Evolutionary conservation across 2,888 invertebrate genomes (phyloP).

Genomic region (Netelia inedita): DNA sequence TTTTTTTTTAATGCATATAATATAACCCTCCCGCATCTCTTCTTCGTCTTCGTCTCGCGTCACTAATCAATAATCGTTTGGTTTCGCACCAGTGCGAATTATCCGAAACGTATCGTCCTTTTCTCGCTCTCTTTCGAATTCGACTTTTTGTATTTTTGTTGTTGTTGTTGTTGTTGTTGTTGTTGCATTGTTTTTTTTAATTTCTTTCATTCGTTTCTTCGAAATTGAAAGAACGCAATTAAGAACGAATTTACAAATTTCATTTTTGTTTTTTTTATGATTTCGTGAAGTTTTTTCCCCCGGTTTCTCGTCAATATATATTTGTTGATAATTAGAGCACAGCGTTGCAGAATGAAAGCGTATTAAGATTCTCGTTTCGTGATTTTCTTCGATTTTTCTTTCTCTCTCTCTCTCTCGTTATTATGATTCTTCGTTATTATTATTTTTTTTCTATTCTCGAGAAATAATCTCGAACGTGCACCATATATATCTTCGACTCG

Average conservation of each 20-base stretch:
- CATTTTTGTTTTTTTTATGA: conserved; percentile 40
- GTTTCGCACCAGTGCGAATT: conserved; percentile 81
- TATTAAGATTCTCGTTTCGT: conserved; percentile 74
- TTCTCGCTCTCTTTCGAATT: conserved; percentile 38
- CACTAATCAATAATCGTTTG: conserved; percentile 71
- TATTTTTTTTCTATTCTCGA: conserved; percentile 54
- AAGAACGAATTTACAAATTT: conserved; percentile 69
- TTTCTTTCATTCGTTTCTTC: conserved; percentile 45
- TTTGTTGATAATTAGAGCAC: conserved; percentile 79
- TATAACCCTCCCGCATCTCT: conserved; percentile 52
- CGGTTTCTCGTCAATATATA: conserved; percentile 65
- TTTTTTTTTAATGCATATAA: conserved; percentile 70
- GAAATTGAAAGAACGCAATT: conserved; percentile 68
- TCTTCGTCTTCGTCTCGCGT: conserved; percentile 7
- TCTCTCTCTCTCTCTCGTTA: no score
- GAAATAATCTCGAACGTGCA: conserved; percentile 72
- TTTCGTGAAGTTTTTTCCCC: conserved; percentile 14
- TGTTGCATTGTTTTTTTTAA: conserved; percentile 39
- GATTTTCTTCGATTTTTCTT: no score
- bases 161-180: no score
- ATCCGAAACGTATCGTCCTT: conserved; percentile 63
- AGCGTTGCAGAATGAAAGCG: conserved; percentile 81
- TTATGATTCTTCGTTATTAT: no score
- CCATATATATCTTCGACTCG: conserved; percentile 64
- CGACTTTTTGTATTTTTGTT: conserved; percentile 22